phyloP scores from a whole-genome alignment of 2,888 invertebrate species.

The Spicauda simplicius region DNA sequence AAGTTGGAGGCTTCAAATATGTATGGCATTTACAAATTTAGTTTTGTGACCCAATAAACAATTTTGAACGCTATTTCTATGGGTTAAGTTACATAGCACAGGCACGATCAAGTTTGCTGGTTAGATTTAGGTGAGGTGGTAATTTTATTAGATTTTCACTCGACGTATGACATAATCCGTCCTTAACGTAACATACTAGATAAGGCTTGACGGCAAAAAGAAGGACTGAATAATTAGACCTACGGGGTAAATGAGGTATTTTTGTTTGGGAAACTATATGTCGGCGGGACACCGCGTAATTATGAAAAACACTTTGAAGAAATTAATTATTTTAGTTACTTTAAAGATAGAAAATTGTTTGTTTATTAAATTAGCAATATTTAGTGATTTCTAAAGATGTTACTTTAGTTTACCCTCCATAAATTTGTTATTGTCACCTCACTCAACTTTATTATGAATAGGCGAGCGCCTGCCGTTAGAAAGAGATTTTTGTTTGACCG shows the following conservation, averaged over 20 bases:
- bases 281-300: too few species aligned
- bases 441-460: too few species aligned
- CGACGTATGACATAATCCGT: constrained; percentile 31
- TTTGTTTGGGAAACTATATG: too few species aligned
- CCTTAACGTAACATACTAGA: constrained; percentile 25
- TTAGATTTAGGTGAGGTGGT: constrained; percentile 30
- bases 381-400: too few species aligned
- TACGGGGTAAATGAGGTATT: not conserved
- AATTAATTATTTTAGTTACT: too few species aligned
- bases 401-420: too few species aligned
- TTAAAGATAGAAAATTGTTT: too few species aligned
- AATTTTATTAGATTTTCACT: constrained; percentile 37
- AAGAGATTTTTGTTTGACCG: too few species aligned
- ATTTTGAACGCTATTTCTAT: not conserved
- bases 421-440: too few species aligned
- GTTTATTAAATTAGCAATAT: too few species aligned
- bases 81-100: not conserved
- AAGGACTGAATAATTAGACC: not conserved
- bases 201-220: constrained; percentile 16
- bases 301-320: too few species aligned
- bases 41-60: not conserved
- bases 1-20: constrained; percentile 35
- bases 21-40: constrained; percentile 29
- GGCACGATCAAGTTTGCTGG: not conserved
- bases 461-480: too few species aligned